Evolutionary conservation across 2,113 vertebrate genomes (phyloP), one percentile per base, ranked within the genome.

Genomic region (Peromyscus californicus): DNA sequence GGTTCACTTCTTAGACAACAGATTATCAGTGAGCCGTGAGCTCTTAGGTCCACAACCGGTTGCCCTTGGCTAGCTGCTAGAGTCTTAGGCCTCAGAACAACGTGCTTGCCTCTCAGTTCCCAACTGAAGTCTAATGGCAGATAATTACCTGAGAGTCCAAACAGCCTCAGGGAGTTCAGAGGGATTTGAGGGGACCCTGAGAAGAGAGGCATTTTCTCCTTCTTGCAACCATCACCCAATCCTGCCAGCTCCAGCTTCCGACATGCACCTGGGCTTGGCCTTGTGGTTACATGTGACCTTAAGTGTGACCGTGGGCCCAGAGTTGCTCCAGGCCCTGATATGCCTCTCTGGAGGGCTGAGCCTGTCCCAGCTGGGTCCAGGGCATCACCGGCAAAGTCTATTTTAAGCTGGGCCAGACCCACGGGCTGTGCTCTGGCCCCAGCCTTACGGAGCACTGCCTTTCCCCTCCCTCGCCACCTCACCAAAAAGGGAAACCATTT

Each of bases 401-500:
- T 97, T 96, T 98, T 89, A 96, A 95, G 93, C 91, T n/a, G 15
- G n/a, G 84, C 90, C 54, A 4, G 33, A 19, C 78, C 80, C 67
- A 65, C 39, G 74, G 61, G 29, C 39, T 26, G 31, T 82, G 94
- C 2, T 0, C 80, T 3, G 86, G 93, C 84, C 85, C 74, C 70
- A 7, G 31, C n/a, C 75, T 63, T 19, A 0, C 21, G 0, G 33
- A 74, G n/a, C 19, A 4, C 95, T 61, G 90, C 39, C 45, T 75
- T 65, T 74, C 17, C 36, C 87, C 57, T 70, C 67, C 57, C 90
- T 88, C 5, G 0, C 85, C 0, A 3, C 96, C 95, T 76, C 15
- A 15, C 96, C 21, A 17, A 96, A 92, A 96, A 93, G 96, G 89
- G 96, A 96, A 98, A 95, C 86, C 70, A 31, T 87, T 94, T 86